These are phyloP conservation scores for Pelecanoides urinatrix DNA, from an alignment of 2,113 vertebrate species.

Conservation along the genomic window DNA sequence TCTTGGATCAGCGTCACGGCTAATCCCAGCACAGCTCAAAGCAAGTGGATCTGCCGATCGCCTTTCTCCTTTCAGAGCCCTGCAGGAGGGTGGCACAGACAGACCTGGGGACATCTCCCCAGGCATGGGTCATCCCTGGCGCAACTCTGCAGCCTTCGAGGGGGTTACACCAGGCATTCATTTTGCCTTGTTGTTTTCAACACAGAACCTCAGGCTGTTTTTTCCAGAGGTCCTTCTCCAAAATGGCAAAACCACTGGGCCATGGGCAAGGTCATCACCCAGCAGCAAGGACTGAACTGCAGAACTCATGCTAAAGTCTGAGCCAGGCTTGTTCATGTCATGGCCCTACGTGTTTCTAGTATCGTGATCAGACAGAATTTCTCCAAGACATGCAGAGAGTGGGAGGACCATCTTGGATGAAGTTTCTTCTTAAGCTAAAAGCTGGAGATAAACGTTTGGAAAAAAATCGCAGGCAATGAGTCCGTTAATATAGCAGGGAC, in stretches of 20 bases:
- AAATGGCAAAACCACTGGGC: not conserved
- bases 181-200: not conserved
- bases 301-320: not conserved
- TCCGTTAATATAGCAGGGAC: not conserved
- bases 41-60: not conserved
- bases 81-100: not conserved
- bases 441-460: not conserved
- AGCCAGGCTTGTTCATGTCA: not conserved
- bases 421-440: not conserved
- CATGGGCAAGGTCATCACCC: not conserved
- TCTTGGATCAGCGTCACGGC: not conserved
- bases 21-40: not conserved
- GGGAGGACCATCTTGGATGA: not conserved
- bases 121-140: not conserved
- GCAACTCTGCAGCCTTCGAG: not conserved
- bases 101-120: not conserved
- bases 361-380: not conserved
- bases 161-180: fast-evolving
- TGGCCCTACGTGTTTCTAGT: fast-evolving
- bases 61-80: not conserved
- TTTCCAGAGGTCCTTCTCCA: not conserved
- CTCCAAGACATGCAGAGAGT: not conserved
- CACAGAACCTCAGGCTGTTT: not conserved
- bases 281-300: not conserved
- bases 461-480: not conserved